A percentile compares a stretch with the other conserved stretches of the same genome.
Conservation (phyloP, 2,888 invertebrate species). For the Apeira syringaria region DNA sequence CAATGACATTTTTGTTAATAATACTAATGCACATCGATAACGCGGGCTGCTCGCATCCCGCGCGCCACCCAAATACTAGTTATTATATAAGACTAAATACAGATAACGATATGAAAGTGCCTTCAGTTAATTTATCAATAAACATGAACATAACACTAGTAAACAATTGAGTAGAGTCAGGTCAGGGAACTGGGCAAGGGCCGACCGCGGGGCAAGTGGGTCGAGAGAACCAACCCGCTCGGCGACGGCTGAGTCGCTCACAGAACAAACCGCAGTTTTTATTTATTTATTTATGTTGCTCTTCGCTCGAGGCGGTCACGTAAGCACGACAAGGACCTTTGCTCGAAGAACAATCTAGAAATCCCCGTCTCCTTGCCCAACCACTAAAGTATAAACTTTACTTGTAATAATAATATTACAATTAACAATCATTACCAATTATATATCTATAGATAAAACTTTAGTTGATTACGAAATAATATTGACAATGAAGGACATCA, state of each 20-base stretch:
- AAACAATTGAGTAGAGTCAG: too few species aligned
- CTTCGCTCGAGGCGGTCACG: conserved; percentile 46
- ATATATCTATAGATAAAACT: background rate
- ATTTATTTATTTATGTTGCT: too few species aligned
- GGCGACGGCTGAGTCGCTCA: conserved; percentile 9
- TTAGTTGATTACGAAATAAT: conserved; percentile 8
- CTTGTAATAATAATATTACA: too few species aligned
- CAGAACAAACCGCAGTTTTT: conserved; percentile 27
- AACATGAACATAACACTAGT: too few species aligned
- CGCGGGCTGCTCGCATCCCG: too few species aligned
- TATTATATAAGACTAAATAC: too few species aligned
- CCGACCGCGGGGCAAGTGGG: conserved; percentile 23
- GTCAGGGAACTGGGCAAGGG: conserved; percentile 31
- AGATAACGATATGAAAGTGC: too few species aligned
- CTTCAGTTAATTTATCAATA: too few species aligned
- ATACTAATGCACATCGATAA: too few species aligned
- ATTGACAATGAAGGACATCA: conserved; percentile 20
- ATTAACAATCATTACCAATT: conserved; percentile 1
- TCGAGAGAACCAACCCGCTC: conserved; percentile 23
- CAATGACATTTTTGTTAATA: too few species aligned
- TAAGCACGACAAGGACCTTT: conserved; percentile 37
- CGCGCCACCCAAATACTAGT: too few species aligned
- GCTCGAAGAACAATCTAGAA: conserved; percentile 26
- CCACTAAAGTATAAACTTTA: background rate
- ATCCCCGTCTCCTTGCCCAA: conserved; percentile 5